Conservation (phyloP, 2,888 invertebrate genomes). For the Amphipoea lucens region DNA sequence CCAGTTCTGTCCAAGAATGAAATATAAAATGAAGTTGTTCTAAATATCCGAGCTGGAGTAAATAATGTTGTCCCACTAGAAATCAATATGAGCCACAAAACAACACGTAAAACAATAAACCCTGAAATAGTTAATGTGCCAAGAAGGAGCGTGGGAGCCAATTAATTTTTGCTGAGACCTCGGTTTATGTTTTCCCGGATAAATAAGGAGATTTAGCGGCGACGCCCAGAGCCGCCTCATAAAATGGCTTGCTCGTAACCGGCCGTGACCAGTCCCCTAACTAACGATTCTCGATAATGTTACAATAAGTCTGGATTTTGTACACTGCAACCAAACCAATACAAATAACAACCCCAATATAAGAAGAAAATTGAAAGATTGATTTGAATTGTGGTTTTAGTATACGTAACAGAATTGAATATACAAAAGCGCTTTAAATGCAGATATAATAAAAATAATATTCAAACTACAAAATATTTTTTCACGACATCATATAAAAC, state of each 20-base stretch:
- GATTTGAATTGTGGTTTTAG: background rate
- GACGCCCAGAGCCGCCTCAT: slow-evolving; percentile 83
- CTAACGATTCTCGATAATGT: slow-evolving; percentile 79
- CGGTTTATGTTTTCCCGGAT: slow-evolving; percentile 89
- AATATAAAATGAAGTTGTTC: slow-evolving; percentile 50
- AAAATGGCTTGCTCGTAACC: slow-evolving; percentile 86
- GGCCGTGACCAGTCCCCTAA: slow-evolving; percentile 80
- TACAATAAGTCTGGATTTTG: slow-evolving; percentile 56
- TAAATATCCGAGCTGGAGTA: slow-evolving; percentile 31
- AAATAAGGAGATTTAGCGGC: slow-evolving; percentile 89
- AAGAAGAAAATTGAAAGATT: background rate
- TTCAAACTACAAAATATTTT: slow-evolving; percentile 48
- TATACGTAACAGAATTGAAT: background rate
- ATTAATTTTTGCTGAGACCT: slow-evolving; percentile 89
- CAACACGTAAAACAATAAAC: slow-evolving; percentile 76
- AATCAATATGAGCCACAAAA: slow-evolving; percentile 63
- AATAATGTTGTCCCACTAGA: slow-evolving; percentile 45
- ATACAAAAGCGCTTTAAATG: slow-evolving; percentile 14
- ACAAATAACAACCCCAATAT: slow-evolving; percentile 7
- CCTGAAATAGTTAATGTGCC: slow-evolving; percentile 83
- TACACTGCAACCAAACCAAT: slow-evolving; percentile 19
- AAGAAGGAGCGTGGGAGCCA: slow-evolving; percentile 85
- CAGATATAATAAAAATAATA: slow-evolving; percentile 40
- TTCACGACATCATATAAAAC: slow-evolving; percentile 67
- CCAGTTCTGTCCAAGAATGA: slow-evolving; percentile 59